Percentiles rank a stretch among this genome's conserved stretches.
Evolutionary conservation across 2,888 invertebrate genomes (phyloP).

Genomic region (Oscheius sp.): DNA sequence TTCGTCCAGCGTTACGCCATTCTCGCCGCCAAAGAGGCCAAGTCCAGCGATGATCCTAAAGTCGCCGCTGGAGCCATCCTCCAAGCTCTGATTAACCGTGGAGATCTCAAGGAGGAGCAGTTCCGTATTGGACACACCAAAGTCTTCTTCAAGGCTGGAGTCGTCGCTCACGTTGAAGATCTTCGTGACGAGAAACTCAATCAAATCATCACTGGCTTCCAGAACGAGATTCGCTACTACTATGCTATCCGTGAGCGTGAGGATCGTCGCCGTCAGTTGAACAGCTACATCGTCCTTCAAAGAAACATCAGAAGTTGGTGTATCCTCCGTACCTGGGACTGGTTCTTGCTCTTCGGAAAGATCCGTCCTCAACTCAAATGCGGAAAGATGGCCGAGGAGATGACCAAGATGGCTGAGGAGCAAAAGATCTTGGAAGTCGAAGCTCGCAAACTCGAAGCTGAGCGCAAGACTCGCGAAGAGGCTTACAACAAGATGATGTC

Average conservation of each 20-base stretch:
- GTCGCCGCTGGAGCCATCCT: slow-evolving; percentile 58
- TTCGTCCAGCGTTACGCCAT: slow-evolving; percentile 91
- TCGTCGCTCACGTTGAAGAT: slow-evolving; percentile 99
- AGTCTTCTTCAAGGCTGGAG: slow-evolving; percentile 80
- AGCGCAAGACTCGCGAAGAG: slow-evolving; percentile 96
- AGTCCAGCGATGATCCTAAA: slow-evolving; percentile 61
- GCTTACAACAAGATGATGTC: slow-evolving; percentile 84
- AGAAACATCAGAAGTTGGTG: slow-evolving; percentile 67
- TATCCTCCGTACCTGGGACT: slow-evolving; percentile 76
- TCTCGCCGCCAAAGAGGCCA: slow-evolving; percentile 67
- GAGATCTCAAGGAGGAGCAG: slow-evolving; percentile 85
- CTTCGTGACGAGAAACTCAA: slow-evolving; percentile 94
- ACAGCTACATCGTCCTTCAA: slow-evolving; percentile 62
- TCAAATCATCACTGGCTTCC: slow-evolving; percentile 92
- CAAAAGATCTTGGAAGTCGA: slow-evolving; percentile 85
- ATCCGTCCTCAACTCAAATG: slow-evolving; percentile 66
- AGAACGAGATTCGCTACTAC: slow-evolving; percentile 56
- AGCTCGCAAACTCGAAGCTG: slow-evolving; percentile 92
- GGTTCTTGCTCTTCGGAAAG: slow-evolving; percentile 72
- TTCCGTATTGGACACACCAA: slow-evolving; percentile 70
- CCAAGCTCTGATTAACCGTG: slow-evolving; percentile 79
- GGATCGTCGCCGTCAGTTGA: slow-evolving; percentile 55
- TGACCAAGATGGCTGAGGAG: slow-evolving; percentile 62
- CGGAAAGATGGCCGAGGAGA: slow-evolving; percentile 67
- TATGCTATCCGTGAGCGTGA: slow-evolving; percentile 41